Conservation (phyloP, 2,888 invertebrate species). For the Pyrrhosoma nymphula region DNA sequence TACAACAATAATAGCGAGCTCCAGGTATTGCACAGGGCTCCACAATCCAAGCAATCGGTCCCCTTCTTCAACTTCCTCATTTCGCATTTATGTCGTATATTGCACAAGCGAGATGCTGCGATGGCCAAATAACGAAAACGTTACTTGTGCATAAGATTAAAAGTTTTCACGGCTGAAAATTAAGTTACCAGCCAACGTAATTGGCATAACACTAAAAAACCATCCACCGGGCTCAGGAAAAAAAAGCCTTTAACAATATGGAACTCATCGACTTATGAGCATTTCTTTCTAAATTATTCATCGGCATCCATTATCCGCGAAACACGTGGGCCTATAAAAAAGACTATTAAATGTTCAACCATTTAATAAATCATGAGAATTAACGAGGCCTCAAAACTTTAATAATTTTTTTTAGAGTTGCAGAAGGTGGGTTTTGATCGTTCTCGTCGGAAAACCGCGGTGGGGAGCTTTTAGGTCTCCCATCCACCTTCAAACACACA, state of each 20-base stretch:
- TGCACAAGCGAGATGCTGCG: too few species aligned
- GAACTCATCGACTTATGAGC: neutral
- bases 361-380: conserved; percentile 59
- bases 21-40: too few species aligned
- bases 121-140: too few species aligned
- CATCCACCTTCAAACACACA: neutral
- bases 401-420: conserved; percentile 15
- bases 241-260: neutral
- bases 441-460: neutral
- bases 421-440: neutral
- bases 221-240: neutral
- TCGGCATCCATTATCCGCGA: conserved; percentile 47
- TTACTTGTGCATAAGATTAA: too few species aligned
- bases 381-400: conserved; percentile 29
- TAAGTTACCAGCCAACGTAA: too few species aligned
- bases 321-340: conserved; percentile 56
- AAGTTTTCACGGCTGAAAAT: too few species aligned
- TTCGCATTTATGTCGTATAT: too few species aligned
- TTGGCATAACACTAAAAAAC: neutral
- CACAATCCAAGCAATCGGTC: too few species aligned
- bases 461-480: neutral
- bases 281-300: conserved; percentile 59
- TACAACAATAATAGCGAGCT: too few species aligned
- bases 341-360: conserved; percentile 40
- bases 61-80: too few species aligned